phyloP scores from a whole-genome alignment of 92 coral and sea anemone genomes.

The Muricea muricata region DNA sequence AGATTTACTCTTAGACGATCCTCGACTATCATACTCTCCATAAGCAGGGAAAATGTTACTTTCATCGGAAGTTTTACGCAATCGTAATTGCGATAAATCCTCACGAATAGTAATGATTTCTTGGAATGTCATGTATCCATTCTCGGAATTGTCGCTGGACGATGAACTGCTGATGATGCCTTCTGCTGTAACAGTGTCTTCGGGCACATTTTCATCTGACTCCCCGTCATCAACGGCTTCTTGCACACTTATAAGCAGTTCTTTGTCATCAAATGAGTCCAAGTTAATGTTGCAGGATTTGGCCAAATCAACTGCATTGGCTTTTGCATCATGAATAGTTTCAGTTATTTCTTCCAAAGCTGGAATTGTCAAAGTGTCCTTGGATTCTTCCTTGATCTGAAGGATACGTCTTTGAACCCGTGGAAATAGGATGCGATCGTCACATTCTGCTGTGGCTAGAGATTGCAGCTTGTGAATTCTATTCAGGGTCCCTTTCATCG shows the following conservation, averaged over 20 bases:
- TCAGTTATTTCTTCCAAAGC: not conserved
- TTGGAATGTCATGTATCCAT: not conserved
- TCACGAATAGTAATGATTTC: not conserved
- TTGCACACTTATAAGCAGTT: not conserved
- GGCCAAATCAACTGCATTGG: not conserved
- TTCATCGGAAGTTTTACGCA: not conserved
- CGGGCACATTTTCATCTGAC: not conserved
- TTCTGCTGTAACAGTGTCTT: not conserved
- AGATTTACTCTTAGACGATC: not conserved
- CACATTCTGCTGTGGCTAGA: conserved; percentile 19
- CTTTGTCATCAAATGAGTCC: not conserved
- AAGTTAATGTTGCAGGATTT: not conserved
- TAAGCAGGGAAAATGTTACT: not conserved
- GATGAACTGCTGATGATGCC: not conserved
- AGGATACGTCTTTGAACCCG: conserved; percentile 2
- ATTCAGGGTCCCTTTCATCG: conserved; percentile 16
- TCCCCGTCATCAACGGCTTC: not conserved
- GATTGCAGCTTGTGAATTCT: conserved; percentile 22
- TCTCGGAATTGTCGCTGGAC: not conserved
- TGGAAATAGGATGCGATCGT: conserved; percentile 28
- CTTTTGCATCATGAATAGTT: not conserved
- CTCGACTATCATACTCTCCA: not conserved
- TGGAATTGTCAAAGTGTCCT: not conserved
- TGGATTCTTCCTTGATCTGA: conserved; percentile 1
- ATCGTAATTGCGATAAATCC: conserved; percentile 9